These are phyloP conservation scores for Microtus montanus DNA, from an alignment of 2,113 vertebrate species.

Conservation along the genomic window DNA sequence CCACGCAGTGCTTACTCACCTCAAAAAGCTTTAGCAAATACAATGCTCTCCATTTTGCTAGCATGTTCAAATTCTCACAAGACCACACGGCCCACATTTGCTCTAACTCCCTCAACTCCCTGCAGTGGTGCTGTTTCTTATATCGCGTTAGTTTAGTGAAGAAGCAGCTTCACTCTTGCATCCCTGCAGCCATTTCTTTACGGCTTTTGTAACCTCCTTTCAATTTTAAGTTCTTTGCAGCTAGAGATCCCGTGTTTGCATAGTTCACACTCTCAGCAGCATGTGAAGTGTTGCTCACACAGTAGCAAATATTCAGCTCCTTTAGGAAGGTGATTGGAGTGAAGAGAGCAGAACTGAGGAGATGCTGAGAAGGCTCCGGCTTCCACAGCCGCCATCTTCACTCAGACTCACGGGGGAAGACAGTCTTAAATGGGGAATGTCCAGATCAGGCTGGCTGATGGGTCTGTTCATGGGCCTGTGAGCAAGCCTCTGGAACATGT, in stretches of 20 bases:
- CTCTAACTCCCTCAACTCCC: background rate
- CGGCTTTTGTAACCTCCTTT: background rate
- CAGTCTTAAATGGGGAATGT: background rate
- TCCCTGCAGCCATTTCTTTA: background rate
- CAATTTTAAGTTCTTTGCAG: background rate
- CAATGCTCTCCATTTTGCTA: background rate
- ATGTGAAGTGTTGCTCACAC: background rate
- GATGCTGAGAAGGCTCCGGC: background rate
- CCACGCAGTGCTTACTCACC: background rate
- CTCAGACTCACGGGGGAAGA: background rate
- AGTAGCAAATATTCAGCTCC: background rate
- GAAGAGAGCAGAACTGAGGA: background rate
- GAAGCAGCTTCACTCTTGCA: background rate
- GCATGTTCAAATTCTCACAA: background rate
- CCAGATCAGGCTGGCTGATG: background rate
- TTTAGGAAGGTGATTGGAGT: background rate
- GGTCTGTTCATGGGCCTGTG: background rate
- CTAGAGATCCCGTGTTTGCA: background rate
- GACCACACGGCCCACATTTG: background rate
- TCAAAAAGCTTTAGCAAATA: background rate
- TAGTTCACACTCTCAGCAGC: background rate
- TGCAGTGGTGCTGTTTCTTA: background rate
- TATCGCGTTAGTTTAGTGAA: background rate
- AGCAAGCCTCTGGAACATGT: background rate
- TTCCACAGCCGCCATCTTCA: background rate